These are phyloP conservation scores for Chironomus tentans DNA, from an alignment of 2,888 invertebrate genomes.

Conservation along the genomic window DNA sequence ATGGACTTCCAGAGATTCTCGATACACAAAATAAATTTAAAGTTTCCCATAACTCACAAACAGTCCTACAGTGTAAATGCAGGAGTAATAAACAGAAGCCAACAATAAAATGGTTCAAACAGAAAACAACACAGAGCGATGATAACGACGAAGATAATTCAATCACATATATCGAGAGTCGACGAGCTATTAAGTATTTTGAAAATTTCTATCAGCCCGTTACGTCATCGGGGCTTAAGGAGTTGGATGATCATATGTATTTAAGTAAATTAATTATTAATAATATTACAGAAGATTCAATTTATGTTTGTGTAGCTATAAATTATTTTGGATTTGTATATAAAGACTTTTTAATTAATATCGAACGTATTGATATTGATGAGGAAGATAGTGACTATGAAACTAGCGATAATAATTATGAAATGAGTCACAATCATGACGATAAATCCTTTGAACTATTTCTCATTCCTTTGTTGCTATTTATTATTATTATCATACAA, in stretches of 20 bases:
- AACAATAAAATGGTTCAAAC: constrained; percentile 39
- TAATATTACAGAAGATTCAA: constrained; percentile 34
- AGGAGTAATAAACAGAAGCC: constrained; percentile 36
- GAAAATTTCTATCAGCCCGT: constrained; percentile 38
- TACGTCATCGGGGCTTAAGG: constrained; percentile 35
- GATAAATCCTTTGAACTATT: constrained; percentile 14
- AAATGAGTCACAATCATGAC: not conserved
- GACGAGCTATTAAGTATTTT: constrained; percentile 33
- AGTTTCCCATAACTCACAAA: constrained; percentile 31
- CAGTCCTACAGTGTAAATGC: constrained; percentile 37
- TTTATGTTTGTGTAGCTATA: constrained; percentile 40
- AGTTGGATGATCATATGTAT: constrained; percentile 36
- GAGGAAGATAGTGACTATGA: not conserved
- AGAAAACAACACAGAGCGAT: not conserved
- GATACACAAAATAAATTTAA: not conserved
- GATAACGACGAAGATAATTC: not conserved
- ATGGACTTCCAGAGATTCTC: constrained; percentile 2
- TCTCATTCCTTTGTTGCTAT: constrained; percentile 9
- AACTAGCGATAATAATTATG: not conserved
- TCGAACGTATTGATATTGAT: not conserved
- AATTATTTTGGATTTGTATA: constrained; percentile 39
- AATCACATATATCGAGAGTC: constrained; percentile 5
- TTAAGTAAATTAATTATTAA: constrained; percentile 39
- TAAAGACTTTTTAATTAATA: constrained; percentile 31
- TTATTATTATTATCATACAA: not conserved